A percentile compares a stretch with the other conserved stretches of the same genome.
Evolutionary conservation across 1,140 invertebrate species (phyloP).

Genomic region (Cydia fagiglandana): DNA sequence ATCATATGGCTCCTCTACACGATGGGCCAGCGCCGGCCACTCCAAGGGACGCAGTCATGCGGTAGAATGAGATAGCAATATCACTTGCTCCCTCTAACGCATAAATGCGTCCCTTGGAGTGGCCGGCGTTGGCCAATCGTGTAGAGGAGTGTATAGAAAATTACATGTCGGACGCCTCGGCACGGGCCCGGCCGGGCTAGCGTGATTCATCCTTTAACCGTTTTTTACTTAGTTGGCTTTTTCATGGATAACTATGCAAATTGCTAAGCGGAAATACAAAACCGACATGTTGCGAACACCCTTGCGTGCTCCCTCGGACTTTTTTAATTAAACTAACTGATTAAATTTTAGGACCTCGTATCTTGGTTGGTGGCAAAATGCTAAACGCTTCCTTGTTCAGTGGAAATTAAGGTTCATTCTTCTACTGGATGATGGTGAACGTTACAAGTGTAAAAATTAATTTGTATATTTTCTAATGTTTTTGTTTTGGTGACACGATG

Average conservation of each 20-base stretch:
- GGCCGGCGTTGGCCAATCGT: too few relatives aligned
- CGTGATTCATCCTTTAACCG: not conserved
- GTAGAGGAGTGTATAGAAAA: too few relatives aligned
- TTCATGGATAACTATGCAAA: constrained; percentile 13
- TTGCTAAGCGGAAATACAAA: not conserved
- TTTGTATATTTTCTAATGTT: too few relatives aligned
- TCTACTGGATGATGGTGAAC: not conserved
- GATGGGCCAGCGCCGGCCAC: too few relatives aligned
- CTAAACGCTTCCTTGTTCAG: not conserved
- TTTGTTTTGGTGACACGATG: too few relatives aligned
- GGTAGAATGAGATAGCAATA: too few relatives aligned
- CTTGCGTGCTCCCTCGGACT: not conserved
- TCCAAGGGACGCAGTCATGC: too few relatives aligned
- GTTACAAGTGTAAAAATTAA: not conserved
- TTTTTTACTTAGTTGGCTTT: not conserved
- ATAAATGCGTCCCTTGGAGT: too few relatives aligned
- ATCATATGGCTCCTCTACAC: too few relatives aligned
- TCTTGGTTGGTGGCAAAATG: not conserved
- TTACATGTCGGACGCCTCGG: too few relatives aligned
- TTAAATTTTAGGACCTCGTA: not conserved
- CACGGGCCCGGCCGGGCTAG: too few relatives aligned
- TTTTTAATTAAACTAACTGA: constrained; percentile 10
- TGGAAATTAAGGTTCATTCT: not conserved
- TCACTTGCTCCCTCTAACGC: too few relatives aligned
- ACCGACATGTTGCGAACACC: constrained; percentile 10